A percentile compares a stretch with the other conserved stretches of the same genome.
Evolutionary conservation across 1,140 invertebrate species (phyloP).

Genomic region (Macrobrachium rosenbergii): DNA sequence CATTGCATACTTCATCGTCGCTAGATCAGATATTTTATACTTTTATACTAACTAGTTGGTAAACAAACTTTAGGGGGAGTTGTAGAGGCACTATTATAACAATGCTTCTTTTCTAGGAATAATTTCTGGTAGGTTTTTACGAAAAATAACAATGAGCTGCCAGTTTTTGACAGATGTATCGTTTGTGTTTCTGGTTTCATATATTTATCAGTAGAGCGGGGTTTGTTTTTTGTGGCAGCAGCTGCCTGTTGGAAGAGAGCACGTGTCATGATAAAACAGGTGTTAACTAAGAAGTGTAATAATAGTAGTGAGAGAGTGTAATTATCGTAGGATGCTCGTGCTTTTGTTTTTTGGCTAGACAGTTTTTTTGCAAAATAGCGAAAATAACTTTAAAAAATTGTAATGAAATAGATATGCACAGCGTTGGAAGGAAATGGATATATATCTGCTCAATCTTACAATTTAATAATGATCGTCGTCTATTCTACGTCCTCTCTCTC

Average conservation of each 20-base stretch:
- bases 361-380: background rate
- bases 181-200: no score
- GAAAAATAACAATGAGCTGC: background rate
- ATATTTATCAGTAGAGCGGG: no score
- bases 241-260: no score
- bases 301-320: no score
- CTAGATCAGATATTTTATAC: conserved; percentile 60
- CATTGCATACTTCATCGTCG: conserved; percentile 25
- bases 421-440: conserved; percentile 6
- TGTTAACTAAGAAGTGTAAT: no score
- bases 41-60: conserved; percentile 57
- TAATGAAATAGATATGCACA: background rate
- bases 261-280: no score
- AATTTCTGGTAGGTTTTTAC: conserved; percentile 4
- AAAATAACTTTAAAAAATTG: no score
- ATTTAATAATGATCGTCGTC: background rate
- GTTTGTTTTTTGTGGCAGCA: no score
- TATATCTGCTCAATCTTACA: conserved; percentile 18
- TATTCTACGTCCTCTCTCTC: background rate
- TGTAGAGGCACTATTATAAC: conserved; percentile 18
- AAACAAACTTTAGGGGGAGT: conserved; percentile 9
- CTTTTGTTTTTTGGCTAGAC: background rate
- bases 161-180: no score
- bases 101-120: conserved; percentile 14
- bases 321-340: background rate